Evolutionary conservation across 1,140 invertebrate genomes (phyloP).

Genomic region (Episyrphus balteatus): DNA sequence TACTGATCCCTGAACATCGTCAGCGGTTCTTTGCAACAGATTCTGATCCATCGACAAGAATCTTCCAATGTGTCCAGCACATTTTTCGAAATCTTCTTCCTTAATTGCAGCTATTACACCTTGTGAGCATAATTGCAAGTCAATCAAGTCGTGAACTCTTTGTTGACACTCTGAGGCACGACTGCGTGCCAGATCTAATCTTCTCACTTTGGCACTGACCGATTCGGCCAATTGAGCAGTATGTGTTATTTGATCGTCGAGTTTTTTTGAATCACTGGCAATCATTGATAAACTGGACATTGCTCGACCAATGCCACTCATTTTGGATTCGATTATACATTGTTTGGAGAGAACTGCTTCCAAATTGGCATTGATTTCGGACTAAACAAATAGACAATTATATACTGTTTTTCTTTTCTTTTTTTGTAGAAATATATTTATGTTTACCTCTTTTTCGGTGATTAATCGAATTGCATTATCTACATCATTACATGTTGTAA

Average conservation of each 20-base stretch:
- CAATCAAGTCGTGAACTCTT: constrained; percentile 90
- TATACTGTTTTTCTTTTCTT: too few relatives aligned
- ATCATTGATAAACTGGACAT: constrained; percentile 45
- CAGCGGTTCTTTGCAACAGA: constrained; percentile 65
- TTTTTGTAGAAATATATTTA: neutral
- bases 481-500: constrained; percentile 17
- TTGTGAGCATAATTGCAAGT: constrained; percentile 90
- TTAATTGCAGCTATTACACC: constrained; percentile 86
- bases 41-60: constrained; percentile 93
- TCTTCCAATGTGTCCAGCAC: constrained; percentile 87
- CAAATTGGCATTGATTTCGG: constrained; percentile 39
- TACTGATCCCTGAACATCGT: constrained; percentile 52
- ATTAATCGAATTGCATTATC: constrained; percentile 15
- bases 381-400: constrained; percentile 24
- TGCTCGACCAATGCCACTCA: constrained; percentile 40
- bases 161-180: constrained; percentile 90
- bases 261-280: constrained; percentile 59
- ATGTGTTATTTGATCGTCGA: constrained; percentile 73
- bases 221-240: constrained; percentile 85
- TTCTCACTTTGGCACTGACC: constrained; percentile 91
- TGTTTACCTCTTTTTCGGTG: constrained; percentile 18
- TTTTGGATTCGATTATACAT: constrained; percentile 45
- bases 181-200: constrained; percentile 84
- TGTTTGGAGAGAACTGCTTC: constrained; percentile 43
- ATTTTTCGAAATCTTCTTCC: constrained; percentile 86